Base-by-base conservation (phyloP, 2,113 vertebrate genomes). In the Paramormyrops kingsleyae region DNA sequence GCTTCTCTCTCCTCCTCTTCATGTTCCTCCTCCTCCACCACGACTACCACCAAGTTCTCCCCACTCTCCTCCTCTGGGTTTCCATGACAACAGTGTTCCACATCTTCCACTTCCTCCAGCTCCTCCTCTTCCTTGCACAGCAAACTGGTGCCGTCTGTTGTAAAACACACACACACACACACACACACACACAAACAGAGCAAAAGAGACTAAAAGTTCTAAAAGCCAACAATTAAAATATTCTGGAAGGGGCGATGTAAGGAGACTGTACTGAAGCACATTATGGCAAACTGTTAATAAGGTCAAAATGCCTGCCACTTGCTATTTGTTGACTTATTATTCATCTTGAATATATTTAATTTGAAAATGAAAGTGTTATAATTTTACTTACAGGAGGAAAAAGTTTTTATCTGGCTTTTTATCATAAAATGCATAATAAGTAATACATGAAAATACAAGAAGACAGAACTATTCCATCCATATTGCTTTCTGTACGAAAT, bases 51-150 rank as follows among this genome's bases (percentile, higher is more conserved):
- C 27, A 86, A 39, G 39, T 89, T 35, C 42, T 92, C 92, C 87
- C 84, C 90, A 91, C 91, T 91, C 88, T 89, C 90, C 84, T 92
- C 80, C 42, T 92, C 91, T 46, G 31, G 66, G 77, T 88, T 92
- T 92, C 91, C 91, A 42, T 53, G 74, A 49, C 47, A 49, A 74
- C 47, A 24, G 3, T 47, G 52, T 12, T 85, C 24, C 52, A 90
- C 53, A 52, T 84, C 89, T 53, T 90, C 88, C 53, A 89, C 89
- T 90, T 91, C 90, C 88, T 95, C 95, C 21, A 88, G 62, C 62
- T 31, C 92, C 90, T 88, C 91, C 91, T 91, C 90, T 87, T 95
- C 95, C 21, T 96, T 94, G 94, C 96, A 96, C 88, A 95, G 92
- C 89, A 95, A 94, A 90, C 93, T 95, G 27, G 94, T 90, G 91